A percentile compares a stretch with the other conserved stretches of the same genome.
phyloP scores from a whole-genome alignment of 2,888 invertebrate species.

The Drosophila ustulata region DNA sequence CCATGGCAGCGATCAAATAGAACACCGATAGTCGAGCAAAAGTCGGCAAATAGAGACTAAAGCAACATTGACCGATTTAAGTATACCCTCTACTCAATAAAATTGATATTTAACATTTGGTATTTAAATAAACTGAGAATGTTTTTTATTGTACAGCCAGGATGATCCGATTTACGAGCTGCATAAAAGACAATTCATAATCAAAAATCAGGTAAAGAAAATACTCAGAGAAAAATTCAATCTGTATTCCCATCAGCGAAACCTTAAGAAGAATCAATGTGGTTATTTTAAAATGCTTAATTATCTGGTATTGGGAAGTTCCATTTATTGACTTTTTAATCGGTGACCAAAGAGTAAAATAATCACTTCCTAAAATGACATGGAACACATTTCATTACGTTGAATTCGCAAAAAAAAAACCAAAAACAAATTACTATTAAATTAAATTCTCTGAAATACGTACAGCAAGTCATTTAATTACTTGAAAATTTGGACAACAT shows the following conservation, averaged over 20 bases:
- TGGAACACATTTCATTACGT: neutral
- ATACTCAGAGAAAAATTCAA: slow-evolving; percentile 23
- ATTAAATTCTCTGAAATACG: neutral
- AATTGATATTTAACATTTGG: neutral
- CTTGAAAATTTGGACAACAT: slow-evolving; percentile 42
- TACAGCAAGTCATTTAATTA: slow-evolving; percentile 57
- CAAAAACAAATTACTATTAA: neutral
- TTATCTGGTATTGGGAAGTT: slow-evolving; percentile 17
- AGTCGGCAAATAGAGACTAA: slow-evolving; percentile 6
- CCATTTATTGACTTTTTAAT: slow-evolving; percentile 15
- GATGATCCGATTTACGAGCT: too few species aligned
- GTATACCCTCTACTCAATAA: slow-evolving; percentile 1
- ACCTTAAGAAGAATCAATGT: slow-evolving; percentile 11
- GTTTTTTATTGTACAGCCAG: too few species aligned
- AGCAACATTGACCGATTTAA: neutral
- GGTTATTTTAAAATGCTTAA: slow-evolving; percentile 39
- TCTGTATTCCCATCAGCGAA: slow-evolving; percentile 8
- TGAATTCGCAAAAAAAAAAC: neutral
- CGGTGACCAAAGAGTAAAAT: slow-evolving; percentile 8
- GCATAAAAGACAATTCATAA: too few species aligned
- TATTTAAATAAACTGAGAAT: neutral
- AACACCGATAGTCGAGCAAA: slow-evolving; percentile 34
- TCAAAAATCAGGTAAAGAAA: neutral
- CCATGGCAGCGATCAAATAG: slow-evolving; percentile 32
- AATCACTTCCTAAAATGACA: neutral